Evolutionary conservation across 2,113 vertebrate genomes (phyloP), one percentile per base, ranked within the genome.

Genomic region (Burhinus oedicnemus): DNA sequence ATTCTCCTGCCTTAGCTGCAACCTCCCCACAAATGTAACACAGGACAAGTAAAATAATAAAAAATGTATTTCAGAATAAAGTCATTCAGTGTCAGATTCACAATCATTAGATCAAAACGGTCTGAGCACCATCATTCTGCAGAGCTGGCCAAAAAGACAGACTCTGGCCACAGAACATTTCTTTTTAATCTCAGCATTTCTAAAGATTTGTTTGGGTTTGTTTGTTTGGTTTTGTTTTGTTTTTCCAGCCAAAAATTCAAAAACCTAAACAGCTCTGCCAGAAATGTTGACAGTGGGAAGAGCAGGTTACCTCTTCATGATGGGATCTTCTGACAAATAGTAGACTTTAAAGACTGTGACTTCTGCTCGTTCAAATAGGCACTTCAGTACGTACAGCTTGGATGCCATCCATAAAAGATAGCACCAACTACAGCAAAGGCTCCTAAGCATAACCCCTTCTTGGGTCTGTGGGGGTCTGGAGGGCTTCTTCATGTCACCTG

Each of bases 391-490:
- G 17, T 47, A 32, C 44, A 52, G 29, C 26, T n/a, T 60, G 44
- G 44, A 71, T 42, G 26, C 49, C 29, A 68, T 8, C 58, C 54
- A 65, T 11, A 49, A 54, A 75, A 71, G 15, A 47, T 0, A 52
- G 34, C 2, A 66, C 10, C 20, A 19, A 32, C 12, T 11, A 52
- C 6, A 44, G 36, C 14, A 82, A 71, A 51, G 38, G 8, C 18
- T 93, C 51, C 74, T 71, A 84, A 38, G 36, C 1, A 4, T 13
- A 74, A 75, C 3, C 22, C 14, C 21, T 26, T 44, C 16, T 12
- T 55, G 15, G 6, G 26, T 45, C 32, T n/a, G 12, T 0, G 0
- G 14, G 12, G 25, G 6, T 47, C 21, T 45, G 30, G 27, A 64
- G 34, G 18, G 29, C 18, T 51, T 60, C n/a, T 22, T 57, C 12